Conservation (phyloP, 2,888 invertebrate genomes). For the Tetanocera ferruginea region DNA sequence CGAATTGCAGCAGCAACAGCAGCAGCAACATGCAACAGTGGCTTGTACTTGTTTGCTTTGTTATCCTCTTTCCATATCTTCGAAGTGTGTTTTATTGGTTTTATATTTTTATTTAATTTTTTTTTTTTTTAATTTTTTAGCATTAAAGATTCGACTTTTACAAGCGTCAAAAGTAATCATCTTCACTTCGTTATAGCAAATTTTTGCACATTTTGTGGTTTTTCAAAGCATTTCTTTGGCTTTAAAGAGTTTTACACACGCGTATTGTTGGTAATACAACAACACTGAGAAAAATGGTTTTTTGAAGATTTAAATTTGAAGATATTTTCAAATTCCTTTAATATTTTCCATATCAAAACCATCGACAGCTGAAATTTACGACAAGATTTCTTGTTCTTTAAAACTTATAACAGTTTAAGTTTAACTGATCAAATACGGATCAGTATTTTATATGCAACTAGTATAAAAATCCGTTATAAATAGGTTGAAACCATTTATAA, state of each 20-base stretch:
- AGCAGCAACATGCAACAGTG: neutral
- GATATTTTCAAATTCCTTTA: no score
- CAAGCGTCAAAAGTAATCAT: conserved; percentile 7
- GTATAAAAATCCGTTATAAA: no score
- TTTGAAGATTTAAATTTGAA: no score
- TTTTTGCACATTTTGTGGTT: conserved; percentile 21
- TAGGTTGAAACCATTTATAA: no score
- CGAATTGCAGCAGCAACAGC: conserved; percentile 6
- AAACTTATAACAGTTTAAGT: no score
- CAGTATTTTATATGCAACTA: no score
- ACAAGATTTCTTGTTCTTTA: no score
- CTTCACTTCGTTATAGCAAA: neutral
- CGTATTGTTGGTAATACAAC: neutral
- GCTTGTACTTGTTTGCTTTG: neutral
- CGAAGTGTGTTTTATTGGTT: neutral
- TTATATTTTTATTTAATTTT: neutral
- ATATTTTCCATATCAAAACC: no score
- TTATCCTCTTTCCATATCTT: neutral
- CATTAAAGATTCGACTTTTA: neutral
- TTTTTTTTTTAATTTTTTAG: neutral
- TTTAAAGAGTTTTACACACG: neutral
- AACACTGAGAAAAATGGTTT: neutral
- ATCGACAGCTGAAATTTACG: no score
- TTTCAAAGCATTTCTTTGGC: conserved; percentile 26
- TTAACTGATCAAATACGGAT: no score